phyloP scores from a whole-genome alignment of 2,888 invertebrate genomes.

The Drosophila monieri region DNA sequence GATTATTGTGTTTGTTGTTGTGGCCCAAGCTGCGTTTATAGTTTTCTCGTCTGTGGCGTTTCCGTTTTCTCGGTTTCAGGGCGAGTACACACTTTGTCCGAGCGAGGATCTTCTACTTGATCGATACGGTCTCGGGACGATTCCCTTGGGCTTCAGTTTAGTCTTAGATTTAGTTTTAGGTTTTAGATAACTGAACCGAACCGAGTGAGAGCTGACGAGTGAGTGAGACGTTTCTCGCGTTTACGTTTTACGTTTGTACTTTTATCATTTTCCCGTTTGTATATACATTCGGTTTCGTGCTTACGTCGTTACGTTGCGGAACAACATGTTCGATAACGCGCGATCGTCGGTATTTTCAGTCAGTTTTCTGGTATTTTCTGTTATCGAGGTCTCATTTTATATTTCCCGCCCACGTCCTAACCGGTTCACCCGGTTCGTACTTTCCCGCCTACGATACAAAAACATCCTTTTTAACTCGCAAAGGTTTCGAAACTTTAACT shows the following conservation, averaged over 20 bases:
- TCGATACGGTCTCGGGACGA: not conserved
- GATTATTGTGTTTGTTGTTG: slow-evolving; percentile 66
- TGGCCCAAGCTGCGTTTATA: slow-evolving; percentile 23
- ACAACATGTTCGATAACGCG: too few relatives aligned
- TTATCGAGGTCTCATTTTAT: too few relatives aligned
- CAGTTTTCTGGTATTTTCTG: not conserved
- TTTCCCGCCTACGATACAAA: too few relatives aligned
- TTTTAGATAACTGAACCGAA: slow-evolving; percentile 2
- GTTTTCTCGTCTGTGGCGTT: slow-evolving; percentile 24
- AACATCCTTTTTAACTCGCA: too few relatives aligned
- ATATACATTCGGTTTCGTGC: too few relatives aligned
- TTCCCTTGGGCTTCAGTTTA: not conserved
- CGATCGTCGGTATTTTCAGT: not conserved
- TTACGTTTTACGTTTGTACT: not conserved
- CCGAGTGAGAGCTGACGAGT: slow-evolving; percentile 1
- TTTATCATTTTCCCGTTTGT: too few relatives aligned
- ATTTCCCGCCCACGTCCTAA: too few relatives aligned
- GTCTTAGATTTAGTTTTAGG: not conserved
- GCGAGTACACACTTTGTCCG: slow-evolving; percentile 35
- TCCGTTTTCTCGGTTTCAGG: not conserved
- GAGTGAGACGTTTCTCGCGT: slow-evolving; percentile 1
- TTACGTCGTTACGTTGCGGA: too few relatives aligned
- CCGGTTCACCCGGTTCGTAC: too few relatives aligned
- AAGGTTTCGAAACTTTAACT: too few relatives aligned
- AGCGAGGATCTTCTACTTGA: slow-evolving; percentile 9